Conservation (phyloP, 2,797 vertebrate genomes). For the Chloroceryle inda region DNA sequence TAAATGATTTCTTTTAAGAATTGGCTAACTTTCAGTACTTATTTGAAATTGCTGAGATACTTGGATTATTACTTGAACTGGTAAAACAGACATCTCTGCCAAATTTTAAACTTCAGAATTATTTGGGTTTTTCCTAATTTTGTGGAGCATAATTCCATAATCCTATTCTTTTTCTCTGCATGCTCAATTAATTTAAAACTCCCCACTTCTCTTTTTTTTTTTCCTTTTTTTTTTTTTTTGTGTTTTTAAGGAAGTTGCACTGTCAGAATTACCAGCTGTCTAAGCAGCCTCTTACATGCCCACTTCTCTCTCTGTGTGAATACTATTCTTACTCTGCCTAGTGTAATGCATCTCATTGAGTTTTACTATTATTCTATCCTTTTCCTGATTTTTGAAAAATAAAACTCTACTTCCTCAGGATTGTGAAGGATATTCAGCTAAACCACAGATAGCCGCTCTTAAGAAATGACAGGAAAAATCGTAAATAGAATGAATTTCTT, state of each 20-base stretch:
- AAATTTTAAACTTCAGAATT: not conserved
- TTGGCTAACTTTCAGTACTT: not conserved
- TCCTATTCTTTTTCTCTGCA: not conserved
- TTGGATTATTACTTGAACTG: not conserved
- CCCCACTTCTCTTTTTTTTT: no score
- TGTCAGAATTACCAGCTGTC: not conserved
- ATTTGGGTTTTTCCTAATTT: not conserved
- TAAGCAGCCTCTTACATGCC: not conserved
- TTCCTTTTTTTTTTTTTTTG: not conserved
- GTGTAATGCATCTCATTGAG: not conserved
- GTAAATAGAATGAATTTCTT: not conserved
- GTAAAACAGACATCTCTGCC: not conserved
- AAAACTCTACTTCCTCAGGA: not conserved
- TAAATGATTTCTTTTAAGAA: not conserved
- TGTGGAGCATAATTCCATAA: not conserved
- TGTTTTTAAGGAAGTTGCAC: not conserved
- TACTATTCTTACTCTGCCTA: not conserved
- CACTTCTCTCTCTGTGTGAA: not conserved
- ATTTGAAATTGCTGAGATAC: not conserved
- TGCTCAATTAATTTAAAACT: not conserved
- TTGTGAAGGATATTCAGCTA: not conserved
- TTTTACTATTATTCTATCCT: not conserved
- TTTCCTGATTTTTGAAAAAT: not conserved
- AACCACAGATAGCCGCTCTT: not conserved
- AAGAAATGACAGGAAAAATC: not conserved